Percentiles rank a stretch among this genome's conserved stretches.
These are phyloP conservation scores for human (Homo sapiens) DNA, from an alignment of 2,113 vertebrate genomes.

Conservation along the genomic window GRCh38 chr2:150758501-150759000, in stretches of 20 bases:
- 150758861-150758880: neutral
- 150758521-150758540: neutral
- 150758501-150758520: neutral
- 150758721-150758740: neutral
- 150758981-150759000: neutral
- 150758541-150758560: neutral
- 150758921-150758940: neutral
- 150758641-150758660: neutral
- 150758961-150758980: neutral
- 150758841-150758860: neutral
- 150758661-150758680: neutral
- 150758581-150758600: neutral
- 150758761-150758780: slow-evolving; percentile 28
- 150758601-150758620: neutral
- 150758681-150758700: neutral
- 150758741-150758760: neutral
- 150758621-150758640: neutral
- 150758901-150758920: neutral
- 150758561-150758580: neutral
- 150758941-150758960: neutral
- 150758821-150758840: neutral
- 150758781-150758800: neutral
- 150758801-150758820: neutral
- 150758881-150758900: neutral
- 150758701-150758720: neutral